Evolutionary conservation across 2,888 invertebrate species (phyloP).

Genomic region (Calameuta pallipes): DNA sequence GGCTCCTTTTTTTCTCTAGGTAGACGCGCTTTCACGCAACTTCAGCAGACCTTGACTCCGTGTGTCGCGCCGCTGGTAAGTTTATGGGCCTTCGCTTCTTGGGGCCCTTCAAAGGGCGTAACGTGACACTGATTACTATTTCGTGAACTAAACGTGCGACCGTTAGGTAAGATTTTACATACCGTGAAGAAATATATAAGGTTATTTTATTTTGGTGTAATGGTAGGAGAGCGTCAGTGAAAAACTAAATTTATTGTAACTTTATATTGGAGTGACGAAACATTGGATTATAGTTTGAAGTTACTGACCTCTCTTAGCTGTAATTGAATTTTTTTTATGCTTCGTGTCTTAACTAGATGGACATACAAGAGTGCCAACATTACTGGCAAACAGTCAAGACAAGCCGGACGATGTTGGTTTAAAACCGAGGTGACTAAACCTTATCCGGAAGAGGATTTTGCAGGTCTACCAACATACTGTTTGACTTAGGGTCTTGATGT

Average conservation of each 20-base stretch:
- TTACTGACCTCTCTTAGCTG: neutral
- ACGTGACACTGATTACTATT: slow-evolving; percentile 53
- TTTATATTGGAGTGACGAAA: neutral
- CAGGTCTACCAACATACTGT: neutral
- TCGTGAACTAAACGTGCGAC: slow-evolving; percentile 32
- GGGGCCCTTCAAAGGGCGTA: slow-evolving; percentile 48
- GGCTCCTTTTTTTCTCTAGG: neutral
- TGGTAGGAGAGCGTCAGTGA: neutral
- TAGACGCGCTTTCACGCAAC: slow-evolving; percentile 28
- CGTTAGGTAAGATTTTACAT: neutral
- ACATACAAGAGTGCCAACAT: neutral
- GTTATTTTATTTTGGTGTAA: neutral
- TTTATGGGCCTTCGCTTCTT: slow-evolving; percentile 46
- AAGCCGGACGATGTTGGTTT: slow-evolving; percentile 28
- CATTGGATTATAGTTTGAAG: neutral
- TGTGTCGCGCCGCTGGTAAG: slow-evolving; percentile 41
- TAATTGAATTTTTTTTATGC: neutral
- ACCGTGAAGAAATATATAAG: neutral
- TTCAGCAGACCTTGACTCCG: slow-evolving; percentile 45
- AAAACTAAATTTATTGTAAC: neutral
- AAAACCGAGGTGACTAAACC: slow-evolving; percentile 36
- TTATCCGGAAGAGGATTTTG: slow-evolving; percentile 13
- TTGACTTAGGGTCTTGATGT: neutral
- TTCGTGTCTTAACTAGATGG: neutral
- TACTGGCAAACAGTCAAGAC: slow-evolving; percentile 36